phyloP scores from a whole-genome alignment of 2,888 invertebrate genomes.

The Julus scandinavius region DNA sequence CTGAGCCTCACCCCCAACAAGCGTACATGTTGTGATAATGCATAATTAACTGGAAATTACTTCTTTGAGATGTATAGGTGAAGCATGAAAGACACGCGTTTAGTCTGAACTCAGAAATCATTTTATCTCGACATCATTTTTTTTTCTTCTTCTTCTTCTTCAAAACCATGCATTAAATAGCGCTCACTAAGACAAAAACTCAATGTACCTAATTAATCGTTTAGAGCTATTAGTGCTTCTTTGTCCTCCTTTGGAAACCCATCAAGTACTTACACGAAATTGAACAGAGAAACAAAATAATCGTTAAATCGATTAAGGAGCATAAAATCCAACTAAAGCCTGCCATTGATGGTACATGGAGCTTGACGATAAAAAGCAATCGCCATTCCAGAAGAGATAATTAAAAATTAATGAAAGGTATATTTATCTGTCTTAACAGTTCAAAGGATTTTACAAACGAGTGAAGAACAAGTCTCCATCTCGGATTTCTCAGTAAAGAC shows the following conservation, averaged over 20 bases:
- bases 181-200: neutral
- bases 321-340: conserved; percentile 4
- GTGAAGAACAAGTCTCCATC: neutral
- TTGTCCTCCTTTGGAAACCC: conserved; percentile 34
- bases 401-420: conserved; percentile 3
- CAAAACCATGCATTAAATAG: neutral
- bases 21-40: conserved; percentile 29
- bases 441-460: neutral
- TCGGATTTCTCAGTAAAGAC: neutral
- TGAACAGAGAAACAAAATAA: conserved; percentile 38
- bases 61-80: conserved; percentile 6
- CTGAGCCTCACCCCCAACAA: neutral
- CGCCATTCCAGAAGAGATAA: neutral
- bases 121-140: conserved; percentile 28
- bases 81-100: conserved; percentile 13
- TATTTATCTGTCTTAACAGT: neutral
- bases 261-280: conserved; percentile 42
- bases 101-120: conserved; percentile 7
- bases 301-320: conserved; percentile 34
- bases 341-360: neutral
- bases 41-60: conserved; percentile 29
- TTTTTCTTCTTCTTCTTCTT: conserved; percentile 30
- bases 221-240: conserved; percentile 34
- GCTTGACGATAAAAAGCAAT: neutral
- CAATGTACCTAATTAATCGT: conserved; percentile 34